These are phyloP conservation scores for Nibea albiflora DNA, from an alignment of 2,113 vertebrate species.

Conservation along the genomic window DNA sequence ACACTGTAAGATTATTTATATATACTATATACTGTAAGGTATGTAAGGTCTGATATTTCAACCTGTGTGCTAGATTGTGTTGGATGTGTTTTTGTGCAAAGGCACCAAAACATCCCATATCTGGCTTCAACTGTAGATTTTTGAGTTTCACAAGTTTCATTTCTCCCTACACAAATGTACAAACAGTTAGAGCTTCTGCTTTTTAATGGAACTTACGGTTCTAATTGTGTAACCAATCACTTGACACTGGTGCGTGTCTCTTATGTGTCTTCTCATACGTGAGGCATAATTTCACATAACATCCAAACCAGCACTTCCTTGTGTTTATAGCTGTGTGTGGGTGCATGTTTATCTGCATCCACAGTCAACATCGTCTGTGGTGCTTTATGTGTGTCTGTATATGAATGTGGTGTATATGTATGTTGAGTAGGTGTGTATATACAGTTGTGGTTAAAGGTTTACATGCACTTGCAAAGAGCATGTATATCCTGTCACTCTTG, in stretches of 20 bases:
- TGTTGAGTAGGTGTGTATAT: conserved; percentile 14
- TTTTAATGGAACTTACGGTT: conserved; percentile 48
- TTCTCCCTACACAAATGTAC: conserved; percentile 61
- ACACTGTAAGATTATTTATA: not conserved
- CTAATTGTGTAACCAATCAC: conserved; percentile 72
- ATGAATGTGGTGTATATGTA: conserved; percentile 35
- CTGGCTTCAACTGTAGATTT: conserved; percentile 7
- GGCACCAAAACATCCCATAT: not conserved
- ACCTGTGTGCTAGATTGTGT: not conserved
- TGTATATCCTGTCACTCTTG: no score
- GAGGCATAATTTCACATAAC: conserved; percentile 51
- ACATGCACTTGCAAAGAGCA: no score
- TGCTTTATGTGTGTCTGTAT: conserved; percentile 8
- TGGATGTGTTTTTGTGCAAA: conserved; percentile 7
- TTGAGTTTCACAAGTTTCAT: conserved; percentile 68
- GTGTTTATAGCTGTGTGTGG: conserved; percentile 29
- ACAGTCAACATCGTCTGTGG: conserved; percentile 38
- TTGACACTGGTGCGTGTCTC: conserved; percentile 55
- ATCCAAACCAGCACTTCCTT: conserved; percentile 49
- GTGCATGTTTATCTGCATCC: conserved; percentile 42
- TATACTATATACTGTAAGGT: no score
- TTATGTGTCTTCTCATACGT: conserved; percentile 9
- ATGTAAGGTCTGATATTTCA: not conserved
- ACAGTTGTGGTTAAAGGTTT: no score
- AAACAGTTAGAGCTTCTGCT: conserved; percentile 70